Conservation (phyloP, 2,888 invertebrate genomes). For the Lithophane leautieri region DNA sequence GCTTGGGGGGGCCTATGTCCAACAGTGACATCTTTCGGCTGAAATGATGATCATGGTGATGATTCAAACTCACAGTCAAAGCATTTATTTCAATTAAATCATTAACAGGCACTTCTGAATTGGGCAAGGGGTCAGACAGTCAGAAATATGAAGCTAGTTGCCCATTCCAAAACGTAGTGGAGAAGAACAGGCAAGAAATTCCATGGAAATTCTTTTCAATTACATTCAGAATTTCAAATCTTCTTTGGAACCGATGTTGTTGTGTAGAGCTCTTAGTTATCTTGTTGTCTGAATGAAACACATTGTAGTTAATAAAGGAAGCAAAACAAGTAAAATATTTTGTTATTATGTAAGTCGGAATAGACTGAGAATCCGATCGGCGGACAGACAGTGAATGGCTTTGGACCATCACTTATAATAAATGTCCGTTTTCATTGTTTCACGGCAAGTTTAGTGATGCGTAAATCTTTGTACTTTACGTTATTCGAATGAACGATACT, state of each 20-base stretch:
- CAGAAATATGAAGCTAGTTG: neutral
- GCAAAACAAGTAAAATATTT: constrained; percentile 79
- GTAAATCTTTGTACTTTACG: neutral
- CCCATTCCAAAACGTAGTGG: neutral
- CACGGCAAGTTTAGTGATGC: constrained; percentile 33
- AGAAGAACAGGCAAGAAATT: too few species aligned
- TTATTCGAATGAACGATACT: too few species aligned
- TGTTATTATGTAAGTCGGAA: constrained; percentile 80
- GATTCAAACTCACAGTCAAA: neutral
- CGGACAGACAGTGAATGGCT: constrained; percentile 81
- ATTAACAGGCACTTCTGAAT: neutral
- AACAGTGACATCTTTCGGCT: too few species aligned
- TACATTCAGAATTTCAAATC: neutral
- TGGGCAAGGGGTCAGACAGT: neutral
- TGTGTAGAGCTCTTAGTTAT: constrained; percentile 8
- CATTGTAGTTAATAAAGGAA: constrained; percentile 45
- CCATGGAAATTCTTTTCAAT: too few species aligned
- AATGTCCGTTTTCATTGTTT: constrained; percentile 71
- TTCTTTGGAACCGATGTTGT: neutral
- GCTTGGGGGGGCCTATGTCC: too few species aligned
- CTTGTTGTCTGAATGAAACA: constrained; percentile 13
- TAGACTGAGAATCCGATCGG: constrained; percentile 76
- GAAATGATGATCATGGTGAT: too few species aligned
- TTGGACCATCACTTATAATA: constrained; percentile 76
- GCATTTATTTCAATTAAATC: neutral